Evolutionary conservation across 2,113 vertebrate genomes (phyloP).

Genomic region (Mirounga angustirostris): DNA sequence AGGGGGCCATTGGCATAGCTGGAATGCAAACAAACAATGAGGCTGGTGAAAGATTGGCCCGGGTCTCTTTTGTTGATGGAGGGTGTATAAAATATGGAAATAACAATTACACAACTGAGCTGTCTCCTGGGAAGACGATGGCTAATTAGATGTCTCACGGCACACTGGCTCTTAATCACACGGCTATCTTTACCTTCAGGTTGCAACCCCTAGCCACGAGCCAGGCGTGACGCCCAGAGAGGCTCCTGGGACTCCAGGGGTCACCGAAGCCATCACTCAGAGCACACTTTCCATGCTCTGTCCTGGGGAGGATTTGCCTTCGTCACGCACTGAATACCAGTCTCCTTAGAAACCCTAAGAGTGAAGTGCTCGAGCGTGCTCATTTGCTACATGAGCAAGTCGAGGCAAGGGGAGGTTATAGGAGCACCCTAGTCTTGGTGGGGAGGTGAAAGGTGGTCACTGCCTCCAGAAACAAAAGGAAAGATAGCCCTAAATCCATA

Average conservation of each 20-base stretch:
- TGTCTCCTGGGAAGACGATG: neutral
- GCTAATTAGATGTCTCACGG: slow-evolving; percentile 66
- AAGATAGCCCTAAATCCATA: neutral
- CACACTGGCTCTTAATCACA: neutral
- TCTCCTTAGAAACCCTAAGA: neutral
- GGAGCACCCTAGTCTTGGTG: neutral
- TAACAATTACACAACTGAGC: slow-evolving; percentile 68
- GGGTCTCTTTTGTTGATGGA: slow-evolving; percentile 21
- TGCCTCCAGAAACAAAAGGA: neutral
- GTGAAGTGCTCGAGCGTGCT: neutral
- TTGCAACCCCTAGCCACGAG: slow-evolving; percentile 56
- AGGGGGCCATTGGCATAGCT: neutral
- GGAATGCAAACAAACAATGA: slow-evolving; percentile 38
- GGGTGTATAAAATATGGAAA: slow-evolving; percentile 58
- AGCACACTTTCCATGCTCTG: neutral
- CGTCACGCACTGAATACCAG: neutral
- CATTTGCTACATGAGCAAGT: neutral
- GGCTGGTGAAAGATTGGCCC: neutral
- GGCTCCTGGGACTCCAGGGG: neutral
- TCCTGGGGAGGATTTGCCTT: neutral
- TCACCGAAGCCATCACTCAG: neutral
- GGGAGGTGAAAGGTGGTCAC: neutral
- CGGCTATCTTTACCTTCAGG: neutral
- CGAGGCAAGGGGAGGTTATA: neutral
- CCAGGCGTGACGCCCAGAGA: neutral